phyloP scores from a whole-genome alignment of 1,140 invertebrate species.

The Zaprionus ornatus region DNA sequence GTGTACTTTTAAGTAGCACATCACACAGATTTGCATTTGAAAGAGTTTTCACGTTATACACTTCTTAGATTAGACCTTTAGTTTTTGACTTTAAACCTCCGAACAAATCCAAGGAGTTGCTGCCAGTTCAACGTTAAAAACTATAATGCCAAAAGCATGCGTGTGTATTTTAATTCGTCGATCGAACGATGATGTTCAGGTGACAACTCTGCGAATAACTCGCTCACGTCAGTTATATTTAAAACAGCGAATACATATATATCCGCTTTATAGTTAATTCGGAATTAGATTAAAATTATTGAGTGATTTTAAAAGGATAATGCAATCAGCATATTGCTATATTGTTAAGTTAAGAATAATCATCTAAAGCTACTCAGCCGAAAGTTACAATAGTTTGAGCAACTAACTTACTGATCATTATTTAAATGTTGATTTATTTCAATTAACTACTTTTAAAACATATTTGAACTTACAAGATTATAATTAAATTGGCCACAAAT shows the following conservation, averaged over 20 bases:
- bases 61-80: neutral
- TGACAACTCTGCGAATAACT: conserved; percentile 61
- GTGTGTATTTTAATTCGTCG: conserved; percentile 62
- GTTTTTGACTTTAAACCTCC: neutral
- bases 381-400: neutral
- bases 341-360: neutral
- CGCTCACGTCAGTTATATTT: conserved; percentile 61
- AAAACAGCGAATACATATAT: conserved; percentile 29
- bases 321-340: neutral
- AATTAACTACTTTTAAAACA: neutral
- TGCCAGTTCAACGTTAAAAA: conserved; percentile 42
- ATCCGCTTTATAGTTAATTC: neutral
- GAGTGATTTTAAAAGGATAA: neutral
- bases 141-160: conserved; percentile 65
- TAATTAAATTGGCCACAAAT: neutral
- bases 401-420: neutral
- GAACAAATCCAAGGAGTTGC: conserved; percentile 14
- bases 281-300: neutral
- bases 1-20: conserved; percentile 4
- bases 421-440: neutral
- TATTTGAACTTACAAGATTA: neutral
- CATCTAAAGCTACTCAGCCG: neutral
- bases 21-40: neutral
- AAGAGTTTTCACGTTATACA: neutral
- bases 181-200: conserved; percentile 58